Conservation (phyloP, 2,113 vertebrate genomes). For the Nannospalax galili region DNA sequence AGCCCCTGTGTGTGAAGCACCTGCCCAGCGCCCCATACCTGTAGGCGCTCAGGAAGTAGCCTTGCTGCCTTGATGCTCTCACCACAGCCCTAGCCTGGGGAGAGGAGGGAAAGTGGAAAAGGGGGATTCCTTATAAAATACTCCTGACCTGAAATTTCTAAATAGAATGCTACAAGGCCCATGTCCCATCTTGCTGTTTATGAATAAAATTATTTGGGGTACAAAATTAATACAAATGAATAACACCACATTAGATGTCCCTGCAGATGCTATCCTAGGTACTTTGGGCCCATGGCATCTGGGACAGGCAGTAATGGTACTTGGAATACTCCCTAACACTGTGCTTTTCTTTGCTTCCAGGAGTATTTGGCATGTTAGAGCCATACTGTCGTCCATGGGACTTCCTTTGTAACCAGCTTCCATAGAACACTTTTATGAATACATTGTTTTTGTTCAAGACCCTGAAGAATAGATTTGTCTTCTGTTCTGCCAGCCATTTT, state of each 20-base stretch:
- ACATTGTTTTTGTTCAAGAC: neutral
- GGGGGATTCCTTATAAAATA: neutral
- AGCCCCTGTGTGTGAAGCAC: fast-evolving
- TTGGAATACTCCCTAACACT: neutral
- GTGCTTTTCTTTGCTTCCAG: constrained; percentile 54
- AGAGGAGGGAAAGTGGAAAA: neutral
- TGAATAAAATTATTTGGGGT: neutral
- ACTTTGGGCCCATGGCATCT: neutral
- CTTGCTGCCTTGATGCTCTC: neutral
- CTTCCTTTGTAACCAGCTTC: constrained; percentile 41
- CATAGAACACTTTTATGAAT: constrained; percentile 52
- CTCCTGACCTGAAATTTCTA: neutral
- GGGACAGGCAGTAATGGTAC: too few relatives aligned
- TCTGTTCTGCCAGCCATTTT: constrained; percentile 32
- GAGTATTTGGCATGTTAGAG: constrained; percentile 39
- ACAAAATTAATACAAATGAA: neutral
- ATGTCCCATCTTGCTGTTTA: neutral
- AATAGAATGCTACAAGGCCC: neutral
- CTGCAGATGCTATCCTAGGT: neutral
- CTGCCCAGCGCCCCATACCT: neutral
- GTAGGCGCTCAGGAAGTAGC: fast-evolving
- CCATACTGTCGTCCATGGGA: neutral
- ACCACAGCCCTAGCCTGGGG: neutral
- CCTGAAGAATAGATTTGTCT: constrained; percentile 6
- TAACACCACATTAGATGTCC: neutral